Evolutionary conservation across 1,140 invertebrate species (phyloP), one percentile per base, ranked within the genome.

Genomic region (Drosophila neocordata): DNA sequence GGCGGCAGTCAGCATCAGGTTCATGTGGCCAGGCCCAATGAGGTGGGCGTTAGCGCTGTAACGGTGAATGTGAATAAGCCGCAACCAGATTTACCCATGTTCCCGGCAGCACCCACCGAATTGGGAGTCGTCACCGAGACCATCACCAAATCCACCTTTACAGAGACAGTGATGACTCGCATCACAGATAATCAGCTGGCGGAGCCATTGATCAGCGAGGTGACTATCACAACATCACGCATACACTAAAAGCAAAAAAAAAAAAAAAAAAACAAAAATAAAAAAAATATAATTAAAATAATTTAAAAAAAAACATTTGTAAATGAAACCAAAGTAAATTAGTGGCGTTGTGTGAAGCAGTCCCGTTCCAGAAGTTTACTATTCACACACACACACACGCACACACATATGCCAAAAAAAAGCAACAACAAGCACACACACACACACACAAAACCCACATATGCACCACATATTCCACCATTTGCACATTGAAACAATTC

Each of bases 61-160:
- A 95, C 94, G 18, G 94, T 96, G 63, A 95, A 95, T 65, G 96
- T 96, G 82, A 95, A 95, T 90, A 95, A 96, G 85, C 90, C 91
- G 61, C 93, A 93, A 41, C 93, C 95, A 64, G 93, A 94, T 83
- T 91, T 94, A 90, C 92, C 93, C 89, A 94, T 94, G 81, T 95
- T 97, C 81, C 97, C 96, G 69, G 96, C 97, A 75, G 93, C 96
- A 57, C 96, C 97, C 56, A 96, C 95, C 62, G 94, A 95, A 65
- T 93, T 96, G 82, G 97, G 97, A 90, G 94, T 94, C 93, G 95
- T 97, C 93, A 97, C 96, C 78, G 97, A 98, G 93, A 96, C 95
- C 91, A 96, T 98, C 93, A 97, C 97, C 90, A 97, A 97, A 94
- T 97, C 96, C 89, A 98, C 97, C 62, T 96, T 97, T 92, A 98